A percentile compares a stretch with the other conserved stretches of the same genome.
phyloP scores from a whole-genome alignment of 35 echinoderm and acorn worm species.

The Lytechinus variegatus region DNA sequence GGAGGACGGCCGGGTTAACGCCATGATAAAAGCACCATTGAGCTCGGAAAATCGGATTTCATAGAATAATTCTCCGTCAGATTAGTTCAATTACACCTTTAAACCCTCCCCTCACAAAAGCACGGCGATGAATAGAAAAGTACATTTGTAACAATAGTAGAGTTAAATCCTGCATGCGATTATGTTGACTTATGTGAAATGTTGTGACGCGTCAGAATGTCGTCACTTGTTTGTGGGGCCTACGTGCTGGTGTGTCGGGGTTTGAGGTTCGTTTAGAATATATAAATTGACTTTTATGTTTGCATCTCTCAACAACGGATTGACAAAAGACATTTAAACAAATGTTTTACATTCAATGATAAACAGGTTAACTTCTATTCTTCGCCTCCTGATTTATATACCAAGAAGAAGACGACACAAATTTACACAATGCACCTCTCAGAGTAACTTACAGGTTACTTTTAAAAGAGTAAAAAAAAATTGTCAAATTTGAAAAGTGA shows the following conservation, averaged over 20 bases:
- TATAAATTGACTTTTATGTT: neutral
- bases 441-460: no score
- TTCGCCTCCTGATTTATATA: no score
- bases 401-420: no score
- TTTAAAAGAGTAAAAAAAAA: no score
- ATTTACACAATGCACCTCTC: no score
- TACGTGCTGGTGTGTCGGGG: neutral
- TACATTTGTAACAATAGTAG: slow-evolving; percentile 1
- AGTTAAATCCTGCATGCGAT: neutral
- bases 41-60: neutral
- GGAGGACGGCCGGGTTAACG: neutral
- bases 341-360: no score
- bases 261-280: neutral
- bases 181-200: neutral
- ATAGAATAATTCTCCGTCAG: neutral
- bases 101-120: slow-evolving; percentile 4
- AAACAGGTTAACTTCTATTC: no score
- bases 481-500: no score
- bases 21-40: neutral
- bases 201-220: neutral
- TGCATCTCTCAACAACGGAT: no score
- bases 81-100: slow-evolving; percentile 20
- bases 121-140: neutral
- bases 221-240: neutral
- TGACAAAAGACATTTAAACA: no score